Conservation (phyloP, 2,888 invertebrate genomes). For the Matsumyia berberina region DNA sequence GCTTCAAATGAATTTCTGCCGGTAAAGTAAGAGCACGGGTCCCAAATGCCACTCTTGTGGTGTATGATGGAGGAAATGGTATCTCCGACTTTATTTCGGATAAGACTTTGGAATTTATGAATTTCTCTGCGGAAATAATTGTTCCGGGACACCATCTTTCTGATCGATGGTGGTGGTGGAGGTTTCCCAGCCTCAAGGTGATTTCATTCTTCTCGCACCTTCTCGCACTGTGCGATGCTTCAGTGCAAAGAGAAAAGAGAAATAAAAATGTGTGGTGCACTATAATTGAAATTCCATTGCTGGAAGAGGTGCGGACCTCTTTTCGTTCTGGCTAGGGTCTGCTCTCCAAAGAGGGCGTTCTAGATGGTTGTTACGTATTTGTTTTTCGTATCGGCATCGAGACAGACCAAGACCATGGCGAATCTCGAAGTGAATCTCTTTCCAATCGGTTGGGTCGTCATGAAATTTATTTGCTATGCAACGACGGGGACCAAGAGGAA, state of each 20-base stretch:
- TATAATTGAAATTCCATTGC: slow-evolving; percentile 64
- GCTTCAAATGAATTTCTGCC: slow-evolving; percentile 11
- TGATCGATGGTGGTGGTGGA: slow-evolving; percentile 8
- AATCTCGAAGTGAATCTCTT: slow-evolving; percentile 22
- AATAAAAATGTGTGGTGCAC: slow-evolving; percentile 19
- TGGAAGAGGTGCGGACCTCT: slow-evolving; percentile 51
- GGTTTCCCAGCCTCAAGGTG: slow-evolving; percentile 11
- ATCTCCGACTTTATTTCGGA: neutral
- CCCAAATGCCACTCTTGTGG: slow-evolving; percentile 33
- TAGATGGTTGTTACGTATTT: slow-evolving; percentile 52
- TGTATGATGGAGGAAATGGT: neutral
- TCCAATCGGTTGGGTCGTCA: slow-evolving; percentile 39
- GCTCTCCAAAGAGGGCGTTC: slow-evolving; percentile 44
- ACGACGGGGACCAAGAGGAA: slow-evolving; percentile 7
- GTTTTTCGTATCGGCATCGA: slow-evolving; percentile 26
- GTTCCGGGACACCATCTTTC: slow-evolving; percentile 18
- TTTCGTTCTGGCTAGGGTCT: slow-evolving; percentile 27
- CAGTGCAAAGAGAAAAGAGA: slow-evolving; percentile 12
- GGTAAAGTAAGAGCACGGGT: neutral
- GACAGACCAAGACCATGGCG: slow-evolving; percentile 11
- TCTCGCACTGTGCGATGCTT: slow-evolving; percentile 43
- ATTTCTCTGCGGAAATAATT: slow-evolving; percentile 14
- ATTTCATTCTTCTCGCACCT: slow-evolving; percentile 43
- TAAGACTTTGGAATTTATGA: slow-evolving; percentile 9
- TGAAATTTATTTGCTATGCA: slow-evolving; percentile 48